phyloP scores from a whole-genome alignment of 2,888 invertebrate genomes.

The Microchrysa polita region DNA sequence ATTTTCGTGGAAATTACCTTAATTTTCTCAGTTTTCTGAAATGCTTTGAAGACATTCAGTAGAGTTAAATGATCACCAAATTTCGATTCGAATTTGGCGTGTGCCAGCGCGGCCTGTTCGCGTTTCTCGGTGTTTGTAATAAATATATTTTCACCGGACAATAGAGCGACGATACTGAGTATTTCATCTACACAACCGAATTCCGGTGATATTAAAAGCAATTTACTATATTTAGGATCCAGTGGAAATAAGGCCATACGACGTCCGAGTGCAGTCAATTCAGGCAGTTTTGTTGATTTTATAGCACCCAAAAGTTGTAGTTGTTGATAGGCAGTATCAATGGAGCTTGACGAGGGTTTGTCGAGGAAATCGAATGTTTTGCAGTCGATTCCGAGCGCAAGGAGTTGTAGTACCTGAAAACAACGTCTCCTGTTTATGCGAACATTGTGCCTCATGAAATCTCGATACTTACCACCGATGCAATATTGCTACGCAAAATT shows the following conservation, averaged over 20 bases:
- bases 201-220: slow-evolving; percentile 79
- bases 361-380: slow-evolving; percentile 91
- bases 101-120: slow-evolving; percentile 77
- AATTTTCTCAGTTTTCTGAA: slow-evolving; percentile 74
- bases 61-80: slow-evolving; percentile 93
- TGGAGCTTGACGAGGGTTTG: slow-evolving; percentile 78
- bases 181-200: slow-evolving; percentile 82
- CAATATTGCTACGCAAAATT: slow-evolving; percentile 77
- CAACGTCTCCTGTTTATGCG: not conserved
- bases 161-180: slow-evolving; percentile 83
- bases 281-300: slow-evolving; percentile 67
- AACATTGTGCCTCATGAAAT: no score
- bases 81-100: slow-evolving; percentile 82
- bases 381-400: slow-evolving; percentile 85
- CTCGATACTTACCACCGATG: slow-evolving; percentile 56
- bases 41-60: slow-evolving; percentile 87
- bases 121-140: slow-evolving; percentile 73
- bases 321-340: slow-evolving; percentile 72
- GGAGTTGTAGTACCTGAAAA: slow-evolving; percentile 79
- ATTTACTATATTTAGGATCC: slow-evolving; percentile 88
- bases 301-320: slow-evolving; percentile 78
- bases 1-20: slow-evolving; percentile 66
- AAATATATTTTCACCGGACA: slow-evolving; percentile 90
- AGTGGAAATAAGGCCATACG: slow-evolving; percentile 92
- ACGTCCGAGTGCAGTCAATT: slow-evolving; percentile 80